These are phyloP conservation scores for Melanotus villosus DNA, from an alignment of 2,888 invertebrate species.

Conservation along the genomic window DNA sequence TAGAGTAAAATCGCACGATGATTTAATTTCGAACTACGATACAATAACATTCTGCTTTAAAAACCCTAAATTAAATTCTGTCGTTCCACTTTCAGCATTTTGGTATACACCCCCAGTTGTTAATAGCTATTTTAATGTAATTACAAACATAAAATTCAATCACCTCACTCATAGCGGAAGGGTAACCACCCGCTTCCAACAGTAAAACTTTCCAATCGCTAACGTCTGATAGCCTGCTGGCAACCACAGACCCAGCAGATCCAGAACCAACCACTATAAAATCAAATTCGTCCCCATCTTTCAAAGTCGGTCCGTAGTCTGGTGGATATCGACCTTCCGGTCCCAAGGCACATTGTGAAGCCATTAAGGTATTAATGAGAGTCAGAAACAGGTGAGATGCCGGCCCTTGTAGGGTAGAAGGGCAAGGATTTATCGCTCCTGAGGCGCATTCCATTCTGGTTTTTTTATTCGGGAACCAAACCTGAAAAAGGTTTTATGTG, in stretches of 20 bases:
- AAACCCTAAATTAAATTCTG: no score
- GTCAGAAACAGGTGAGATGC: constrained; percentile 70
- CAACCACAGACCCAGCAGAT: constrained; percentile 69
- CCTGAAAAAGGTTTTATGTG: not conserved
- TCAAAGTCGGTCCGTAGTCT: constrained; percentile 52
- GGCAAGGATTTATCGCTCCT: constrained; percentile 27
- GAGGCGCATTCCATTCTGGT: constrained; percentile 21
- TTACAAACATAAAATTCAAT: no score
- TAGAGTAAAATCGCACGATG: no score
- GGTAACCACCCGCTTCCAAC: constrained; percentile 63
- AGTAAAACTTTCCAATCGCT: constrained; percentile 63
- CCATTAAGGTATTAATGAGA: constrained; percentile 73
- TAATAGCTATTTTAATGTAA: no score
- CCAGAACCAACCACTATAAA: constrained; percentile 70
- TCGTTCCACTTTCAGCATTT: no score
- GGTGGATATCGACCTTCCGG: constrained; percentile 52
- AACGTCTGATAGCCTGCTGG: constrained; percentile 67
- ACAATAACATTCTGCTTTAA: no score
- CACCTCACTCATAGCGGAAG: constrained; percentile 74
- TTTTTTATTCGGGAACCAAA: not conserved
- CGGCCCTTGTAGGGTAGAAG: constrained; percentile 64
- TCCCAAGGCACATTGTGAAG: constrained; percentile 74
- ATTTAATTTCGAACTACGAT: no score
- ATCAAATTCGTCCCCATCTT: constrained; percentile 72
- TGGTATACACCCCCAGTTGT: no score